Conservation (phyloP, 2,797 vertebrate genomes). For the Takifugu rubripes region DNA sequence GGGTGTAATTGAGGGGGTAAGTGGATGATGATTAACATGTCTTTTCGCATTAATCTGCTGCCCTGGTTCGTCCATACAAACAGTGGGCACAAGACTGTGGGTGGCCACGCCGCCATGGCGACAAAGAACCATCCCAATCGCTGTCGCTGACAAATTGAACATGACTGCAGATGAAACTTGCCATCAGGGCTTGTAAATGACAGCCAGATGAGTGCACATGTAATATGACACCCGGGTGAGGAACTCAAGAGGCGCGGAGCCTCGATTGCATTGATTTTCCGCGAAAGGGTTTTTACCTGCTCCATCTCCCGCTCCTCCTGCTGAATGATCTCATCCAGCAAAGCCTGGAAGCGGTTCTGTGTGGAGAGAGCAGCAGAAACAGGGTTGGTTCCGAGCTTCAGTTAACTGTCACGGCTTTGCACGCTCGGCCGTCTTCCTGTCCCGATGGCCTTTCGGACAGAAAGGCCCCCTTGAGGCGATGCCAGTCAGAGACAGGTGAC, state of each 20-base stretch:
- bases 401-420: conserved; percentile 49
- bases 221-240: conserved; percentile 15
- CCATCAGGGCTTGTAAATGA: conserved; percentile 8
- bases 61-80: conserved; percentile 55
- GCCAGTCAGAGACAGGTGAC: conserved; percentile 69
- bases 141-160: conserved; percentile 27
- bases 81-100: conserved; percentile 36
- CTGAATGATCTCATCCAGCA: conserved; percentile 92
- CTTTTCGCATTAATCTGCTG: conserved; percentile 51
- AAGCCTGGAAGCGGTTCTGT: conserved; percentile 91
- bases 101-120: conserved; percentile 11
- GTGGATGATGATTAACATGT: conserved; percentile 68
- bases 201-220: neutral
- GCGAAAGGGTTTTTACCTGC: conserved; percentile 77
- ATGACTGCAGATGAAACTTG: conserved; percentile 30
- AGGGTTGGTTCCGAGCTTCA: conserved; percentile 50
- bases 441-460: conserved; percentile 59
- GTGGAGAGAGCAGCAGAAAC: conserved; percentile 34
- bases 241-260: conserved; percentile 11
- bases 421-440: conserved; percentile 40
- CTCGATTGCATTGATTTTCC: neutral
- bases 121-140: conserved; percentile 7
- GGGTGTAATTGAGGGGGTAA: conserved; percentile 66
- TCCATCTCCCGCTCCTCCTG: conserved; percentile 95
- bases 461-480: conserved; percentile 60